Base-by-base conservation (phyloP, 2,797 vertebrate genomes). In the Tragelaphus eurycerus region DNA sequence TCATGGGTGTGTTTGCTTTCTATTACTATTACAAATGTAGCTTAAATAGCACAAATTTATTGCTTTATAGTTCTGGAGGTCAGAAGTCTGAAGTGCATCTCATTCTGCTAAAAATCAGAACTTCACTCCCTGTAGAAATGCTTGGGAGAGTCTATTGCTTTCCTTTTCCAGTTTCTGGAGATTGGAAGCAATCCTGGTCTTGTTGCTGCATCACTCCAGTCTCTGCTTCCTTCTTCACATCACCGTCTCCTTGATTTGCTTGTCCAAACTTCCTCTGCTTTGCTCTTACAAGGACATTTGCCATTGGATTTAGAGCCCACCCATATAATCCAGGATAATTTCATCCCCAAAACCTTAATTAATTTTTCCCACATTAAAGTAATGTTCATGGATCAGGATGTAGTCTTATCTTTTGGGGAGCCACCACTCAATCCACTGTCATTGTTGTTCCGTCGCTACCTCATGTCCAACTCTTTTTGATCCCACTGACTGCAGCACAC, bases 391-490 rank as follows among this genome's bases (percentile, higher is more conserved):
- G 4, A 14, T 59, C 59, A 60, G 21, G 23, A 19, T 10, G 3
- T 54, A 29, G 27, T 31, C 3, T 0, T 62, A 34, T 43, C 34
- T 31, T 62, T 52, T 4, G 10, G n/a, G 38, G 12, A 4, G 19
- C 15, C 57, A n/a, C 1, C 8, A 38, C 81, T 60, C 7, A 46
- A 0, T 9, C 34, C 43, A 88, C 4, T 19, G 64, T 2, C 17
- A 2, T 31, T 59, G 9, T 19, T 67, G 64, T 67, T 71, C 17
- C 0, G 0, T 6, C 1, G 0, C n/a, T 67, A 67, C 4, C 3
- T 34, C 17, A 21, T 1, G 0, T 21, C n/a, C 16, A 34, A 21
- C 64, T 67, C n/a, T 67, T 67, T 34, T 17, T 0, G 1, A 67
- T 34, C 31, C 64, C 9, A 21, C 11, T 67, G 64, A 67, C 17